Evolutionary conservation across 2,113 vertebrate species (phyloP).

Genomic region (Meles meles): DNA sequence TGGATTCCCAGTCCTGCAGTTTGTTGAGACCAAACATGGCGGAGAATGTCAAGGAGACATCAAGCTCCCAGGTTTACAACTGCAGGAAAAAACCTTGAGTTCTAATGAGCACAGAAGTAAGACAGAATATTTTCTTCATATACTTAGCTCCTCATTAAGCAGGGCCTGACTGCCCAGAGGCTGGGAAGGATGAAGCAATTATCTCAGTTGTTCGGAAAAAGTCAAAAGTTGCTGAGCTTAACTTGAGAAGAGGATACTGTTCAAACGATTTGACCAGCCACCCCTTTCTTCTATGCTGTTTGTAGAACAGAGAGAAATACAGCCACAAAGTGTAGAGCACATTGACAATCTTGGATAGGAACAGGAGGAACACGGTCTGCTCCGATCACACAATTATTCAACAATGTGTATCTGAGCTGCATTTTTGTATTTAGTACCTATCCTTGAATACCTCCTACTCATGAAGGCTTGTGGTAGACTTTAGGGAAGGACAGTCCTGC

Average conservation of each 20-base stretch:
- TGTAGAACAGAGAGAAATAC: neutral
- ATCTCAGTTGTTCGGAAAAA: neutral
- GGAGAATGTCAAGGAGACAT: neutral
- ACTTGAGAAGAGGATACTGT: neutral
- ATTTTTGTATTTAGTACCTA: neutral
- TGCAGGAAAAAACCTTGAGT: neutral
- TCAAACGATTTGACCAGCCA: neutral
- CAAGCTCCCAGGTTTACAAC: neutral
- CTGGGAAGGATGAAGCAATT: neutral
- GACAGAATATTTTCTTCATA: neutral
- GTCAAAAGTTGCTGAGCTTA: neutral
- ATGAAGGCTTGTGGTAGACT: neutral
- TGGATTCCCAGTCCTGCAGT: neutral
- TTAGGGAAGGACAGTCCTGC: neutral
- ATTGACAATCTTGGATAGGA: neutral
- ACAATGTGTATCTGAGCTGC: neutral
- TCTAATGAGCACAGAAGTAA: neutral
- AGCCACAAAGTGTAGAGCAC: neutral
- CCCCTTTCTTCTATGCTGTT: neutral
- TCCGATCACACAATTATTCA: neutral
- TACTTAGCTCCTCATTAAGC: neutral
- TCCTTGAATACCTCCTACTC: neutral
- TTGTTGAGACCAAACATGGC: neutral
- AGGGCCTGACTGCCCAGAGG: neutral
- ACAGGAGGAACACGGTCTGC: neutral